Percentiles rank a stretch among this genome's conserved stretches.
Evolutionary conservation across 2,797 vertebrate genomes (phyloP).

Genomic region (Catamblyrhynchus diadema): DNA sequence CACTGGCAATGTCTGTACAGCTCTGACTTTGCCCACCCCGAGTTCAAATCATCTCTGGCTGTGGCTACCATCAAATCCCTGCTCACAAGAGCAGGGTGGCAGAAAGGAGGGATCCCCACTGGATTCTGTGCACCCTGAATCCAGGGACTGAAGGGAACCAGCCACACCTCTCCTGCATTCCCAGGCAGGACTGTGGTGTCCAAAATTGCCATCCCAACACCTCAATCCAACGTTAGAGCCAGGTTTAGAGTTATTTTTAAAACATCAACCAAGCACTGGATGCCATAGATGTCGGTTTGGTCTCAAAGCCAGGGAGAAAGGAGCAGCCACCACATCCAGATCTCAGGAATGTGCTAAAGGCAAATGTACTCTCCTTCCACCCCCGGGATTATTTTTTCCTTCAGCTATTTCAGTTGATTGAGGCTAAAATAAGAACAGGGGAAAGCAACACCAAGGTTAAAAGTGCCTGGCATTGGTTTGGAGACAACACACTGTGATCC

Average conservation of each 20-base stretch:
- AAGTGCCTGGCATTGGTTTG: neutral
- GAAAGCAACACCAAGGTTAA: constrained; percentile 26
- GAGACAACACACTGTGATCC: neutral
- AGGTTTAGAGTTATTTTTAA: neutral
- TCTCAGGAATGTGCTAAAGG: neutral
- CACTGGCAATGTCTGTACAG: neutral
- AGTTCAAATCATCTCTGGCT: neutral
- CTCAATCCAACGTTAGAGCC: rapidly evolving
- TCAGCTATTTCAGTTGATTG: constrained; percentile 15
- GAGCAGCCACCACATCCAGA: neutral
- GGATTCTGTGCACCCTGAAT: neutral
- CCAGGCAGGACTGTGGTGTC: neutral
- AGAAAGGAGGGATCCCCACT: neutral
- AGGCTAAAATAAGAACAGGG: constrained; percentile 49
- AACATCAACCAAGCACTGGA: neutral
- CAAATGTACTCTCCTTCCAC: neutral
- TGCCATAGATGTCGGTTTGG: rapidly evolving
- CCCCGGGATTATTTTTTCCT: neutral
- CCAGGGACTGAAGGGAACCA: neutral
- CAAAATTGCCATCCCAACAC: rapidly evolving
- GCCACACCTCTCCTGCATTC: neutral
- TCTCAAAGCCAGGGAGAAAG: neutral
- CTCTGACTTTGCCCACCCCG: rapidly evolving
- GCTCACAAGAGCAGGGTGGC: neutral
- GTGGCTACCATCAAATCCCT: neutral